Percentiles rank a stretch among this genome's conserved stretches.
Evolutionary conservation across 2,888 invertebrate species (phyloP).

Genomic region (Petrophora chlorosata): DNA sequence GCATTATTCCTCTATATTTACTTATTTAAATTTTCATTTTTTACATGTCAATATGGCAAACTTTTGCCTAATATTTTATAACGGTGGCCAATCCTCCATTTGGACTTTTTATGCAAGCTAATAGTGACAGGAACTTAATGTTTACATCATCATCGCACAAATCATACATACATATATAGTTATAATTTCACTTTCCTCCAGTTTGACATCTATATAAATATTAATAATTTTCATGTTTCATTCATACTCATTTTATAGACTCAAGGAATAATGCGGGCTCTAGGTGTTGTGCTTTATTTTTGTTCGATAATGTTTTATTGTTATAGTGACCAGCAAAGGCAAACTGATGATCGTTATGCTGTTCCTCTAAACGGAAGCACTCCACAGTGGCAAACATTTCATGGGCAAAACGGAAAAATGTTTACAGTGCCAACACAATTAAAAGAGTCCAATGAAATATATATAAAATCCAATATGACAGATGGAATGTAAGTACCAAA

Average conservation of each 20-base stretch:
- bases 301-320: slow-evolving; percentile 3
- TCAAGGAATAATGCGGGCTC: background rate
- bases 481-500: slow-evolving; percentile 19
- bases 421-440: slow-evolving; percentile 18
- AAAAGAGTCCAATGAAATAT: slow-evolving; percentile 10
- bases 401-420: slow-evolving; percentile 13
- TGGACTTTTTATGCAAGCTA: too few relatives aligned
- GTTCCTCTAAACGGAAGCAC: slow-evolving; percentile 16
- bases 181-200: too few relatives aligned
- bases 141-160: too few relatives aligned
- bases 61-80: too few relatives aligned
- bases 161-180: too few relatives aligned
- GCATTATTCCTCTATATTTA: too few relatives aligned
- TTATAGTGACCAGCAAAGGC: slow-evolving; percentile 22
- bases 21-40: too few relatives aligned
- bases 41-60: too few relatives aligned
- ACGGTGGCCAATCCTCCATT: too few relatives aligned
- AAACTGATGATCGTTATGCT: slow-evolving; percentile 6
- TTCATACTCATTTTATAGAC: background rate
- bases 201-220: too few relatives aligned
- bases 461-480: slow-evolving; percentile 10
- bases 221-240: too few relatives aligned
- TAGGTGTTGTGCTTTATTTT: slow-evolving; percentile 13
- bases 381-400: slow-evolving; percentile 10
- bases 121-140: too few relatives aligned